Evolutionary conservation across 2,113 vertebrate genomes (phyloP), one percentile per base, ranked within the genome.

Genomic region (Hepsetus odoe): DNA sequence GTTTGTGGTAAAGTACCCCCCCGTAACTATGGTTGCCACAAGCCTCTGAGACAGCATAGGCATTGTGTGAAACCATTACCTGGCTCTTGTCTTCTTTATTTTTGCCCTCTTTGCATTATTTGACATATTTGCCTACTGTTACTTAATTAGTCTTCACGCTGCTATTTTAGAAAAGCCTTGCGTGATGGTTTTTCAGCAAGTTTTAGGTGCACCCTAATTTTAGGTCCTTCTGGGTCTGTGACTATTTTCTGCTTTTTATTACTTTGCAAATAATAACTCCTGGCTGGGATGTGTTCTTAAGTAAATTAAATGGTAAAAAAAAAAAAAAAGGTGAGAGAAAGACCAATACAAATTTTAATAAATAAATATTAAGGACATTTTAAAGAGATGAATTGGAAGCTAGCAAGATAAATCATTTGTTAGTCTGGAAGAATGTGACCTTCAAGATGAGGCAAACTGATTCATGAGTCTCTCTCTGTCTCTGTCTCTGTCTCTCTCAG

Each of bases 401-500:
- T n/a, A n/a, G n/a, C n/a, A n/a, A n/a, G 69, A 56, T 79, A 12
- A 62, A 71, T 49, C 24, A 71, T 72, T 76, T 76, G 51, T 76
- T 51, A 64, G 56, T 12, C 2, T 49, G 33, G 11, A 76, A 30
- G 28, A 6, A 70, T 44, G 26, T 53, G 33, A 44, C 67, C 58
- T 53, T 53, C 49, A 58, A 61, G 51, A 68, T 64, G 42, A 53
- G 20, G 13, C 64, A 58, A 22, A 14, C 11, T 61, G 65, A 42
- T 35, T 72, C 46, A 62, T 46, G 9, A 14, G 14, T 66, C 5
- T 14, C 20, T 62, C 18, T 49, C 4, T 20, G 16, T 49, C 46
- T 49, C 46, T 49, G 16, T 20, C 16, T 24, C 28, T 77, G 35
- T 78, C 28, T 65, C 44, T 82, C 51, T 33, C 88, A 99, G 97